Conservation (phyloP, 2,113 vertebrate genomes). For the Fukomys damarensis region DNA sequence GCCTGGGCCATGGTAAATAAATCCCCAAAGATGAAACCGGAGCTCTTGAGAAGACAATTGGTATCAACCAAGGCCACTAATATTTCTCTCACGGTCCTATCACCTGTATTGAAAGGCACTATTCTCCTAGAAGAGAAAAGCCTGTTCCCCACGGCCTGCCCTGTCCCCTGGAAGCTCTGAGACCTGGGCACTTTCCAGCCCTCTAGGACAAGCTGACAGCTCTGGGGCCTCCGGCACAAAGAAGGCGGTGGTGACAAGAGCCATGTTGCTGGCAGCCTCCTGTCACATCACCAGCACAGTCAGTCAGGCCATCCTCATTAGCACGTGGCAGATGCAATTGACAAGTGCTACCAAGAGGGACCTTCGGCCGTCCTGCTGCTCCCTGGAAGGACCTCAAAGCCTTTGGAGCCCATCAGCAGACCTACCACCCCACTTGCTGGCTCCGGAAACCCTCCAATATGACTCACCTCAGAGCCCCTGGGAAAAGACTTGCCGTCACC, state of each 20-base stretch:
- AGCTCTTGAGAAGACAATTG: not conserved
- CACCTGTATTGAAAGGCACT: not conserved
- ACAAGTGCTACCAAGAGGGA: not conserved
- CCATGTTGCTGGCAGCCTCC: not conserved
- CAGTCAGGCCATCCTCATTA: not conserved
- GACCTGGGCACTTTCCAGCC: not conserved
- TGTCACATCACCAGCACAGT: not conserved
- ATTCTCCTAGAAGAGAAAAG: constrained; percentile 1
- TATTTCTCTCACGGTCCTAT: not conserved
- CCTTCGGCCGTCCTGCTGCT: not conserved
- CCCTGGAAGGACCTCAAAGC: not conserved
- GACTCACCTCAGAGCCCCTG: not conserved
- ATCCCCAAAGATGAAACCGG: not conserved
- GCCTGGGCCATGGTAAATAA: not conserved
- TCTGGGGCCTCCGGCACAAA: not conserved
- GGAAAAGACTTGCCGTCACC: not conserved
- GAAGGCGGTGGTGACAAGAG: not conserved
- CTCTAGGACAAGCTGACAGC: not conserved
- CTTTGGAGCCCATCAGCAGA: not conserved
- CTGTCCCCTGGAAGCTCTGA: not conserved
- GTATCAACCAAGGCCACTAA: not conserved
- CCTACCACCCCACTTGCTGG: not conserved
- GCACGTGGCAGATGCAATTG: not conserved
- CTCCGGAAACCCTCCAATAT: not conserved
- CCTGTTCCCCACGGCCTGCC: not conserved